Evolutionary conservation across 2,888 invertebrate genomes (phyloP).

Genomic region (Torymus aiolomorphi): DNA sequence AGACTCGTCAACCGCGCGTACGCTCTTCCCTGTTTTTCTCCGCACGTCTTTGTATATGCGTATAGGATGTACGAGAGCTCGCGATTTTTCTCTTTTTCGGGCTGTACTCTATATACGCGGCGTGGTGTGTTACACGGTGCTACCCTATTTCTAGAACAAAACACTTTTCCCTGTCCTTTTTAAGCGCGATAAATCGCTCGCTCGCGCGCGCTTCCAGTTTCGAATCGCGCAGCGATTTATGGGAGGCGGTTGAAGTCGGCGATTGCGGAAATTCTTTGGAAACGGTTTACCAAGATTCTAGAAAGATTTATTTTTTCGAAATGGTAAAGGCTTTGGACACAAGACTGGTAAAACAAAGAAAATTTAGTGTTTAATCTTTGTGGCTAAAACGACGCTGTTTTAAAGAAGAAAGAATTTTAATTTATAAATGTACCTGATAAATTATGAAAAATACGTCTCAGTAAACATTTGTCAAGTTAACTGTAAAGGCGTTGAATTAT

Average conservation of each 20-base stretch:
- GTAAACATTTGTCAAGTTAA: slow-evolving; percentile 21
- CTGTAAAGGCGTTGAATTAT: no score
- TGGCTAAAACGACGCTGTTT: no score
- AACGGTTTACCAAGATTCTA: not conserved
- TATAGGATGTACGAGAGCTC: no score
- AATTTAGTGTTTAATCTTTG: no score
- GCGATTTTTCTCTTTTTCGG: no score
- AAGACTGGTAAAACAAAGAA: no score
- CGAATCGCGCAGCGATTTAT: not conserved
- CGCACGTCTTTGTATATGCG: no score
- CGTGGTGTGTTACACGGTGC: no score
- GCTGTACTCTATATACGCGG: no score
- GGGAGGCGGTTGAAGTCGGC: slow-evolving; percentile 7
- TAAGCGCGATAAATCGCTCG: slow-evolving; percentile 41
- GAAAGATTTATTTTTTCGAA: not conserved
- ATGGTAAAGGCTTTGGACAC: no score
- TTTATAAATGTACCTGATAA: not conserved
- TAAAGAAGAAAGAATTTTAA: not conserved
- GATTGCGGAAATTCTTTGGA: slow-evolving; percentile 3
- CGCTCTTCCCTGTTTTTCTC: no score
- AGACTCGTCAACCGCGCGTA: not conserved
- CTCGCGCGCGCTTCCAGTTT: not conserved
- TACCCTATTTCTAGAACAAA: slow-evolving; percentile 35
- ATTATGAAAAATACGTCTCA: slow-evolving; percentile 17
- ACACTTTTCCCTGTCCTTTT: slow-evolving; percentile 35